phyloP scores from a whole-genome alignment of 2,888 invertebrate species.

The Diplazon laetatorius region DNA sequence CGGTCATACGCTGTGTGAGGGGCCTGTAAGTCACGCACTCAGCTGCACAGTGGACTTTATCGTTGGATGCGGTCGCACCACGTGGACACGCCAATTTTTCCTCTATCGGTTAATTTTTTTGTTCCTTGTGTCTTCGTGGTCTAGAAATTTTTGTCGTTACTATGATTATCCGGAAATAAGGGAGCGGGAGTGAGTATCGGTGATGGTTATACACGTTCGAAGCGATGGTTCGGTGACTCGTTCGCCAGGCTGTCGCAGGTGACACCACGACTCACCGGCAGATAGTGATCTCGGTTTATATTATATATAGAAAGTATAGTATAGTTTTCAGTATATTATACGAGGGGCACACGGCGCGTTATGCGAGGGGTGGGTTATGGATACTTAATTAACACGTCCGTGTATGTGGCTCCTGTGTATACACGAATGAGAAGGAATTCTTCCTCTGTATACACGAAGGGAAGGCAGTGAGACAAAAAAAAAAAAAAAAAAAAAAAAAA shows the following conservation, averaged over 20 bases:
- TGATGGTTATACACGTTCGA: neutral
- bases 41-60: slow-evolving; percentile 11
- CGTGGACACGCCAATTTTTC: slow-evolving; percentile 36
- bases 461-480: slow-evolving; percentile 4
- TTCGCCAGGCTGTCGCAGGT: slow-evolving; percentile 50
- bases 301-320: slow-evolving; percentile 52
- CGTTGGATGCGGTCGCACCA: slow-evolving; percentile 31
- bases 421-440: slow-evolving; percentile 5
- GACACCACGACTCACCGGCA: slow-evolving; percentile 52
- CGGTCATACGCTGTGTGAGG: slow-evolving; percentile 58
- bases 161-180: neutral
- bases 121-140: neutral
- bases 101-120: slow-evolving; percentile 47
- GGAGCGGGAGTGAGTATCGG: neutral
- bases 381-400: slow-evolving; percentile 73
- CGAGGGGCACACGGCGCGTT: slow-evolving; percentile 34
- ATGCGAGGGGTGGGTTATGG: slow-evolving; percentile 65
- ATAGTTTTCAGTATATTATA: slow-evolving; percentile 49
- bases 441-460: slow-evolving; percentile 7
- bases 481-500: slow-evolving; percentile 8
- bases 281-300: slow-evolving; percentile 52
- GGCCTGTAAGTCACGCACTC: slow-evolving; percentile 38
- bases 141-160: slow-evolving; percentile 14
- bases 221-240: slow-evolving; percentile 14
- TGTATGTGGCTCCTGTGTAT: slow-evolving; percentile 23